Percentiles rank a stretch among this genome's conserved stretches.
These are phyloP conservation scores for Rhyzopertha dominica DNA, from an alignment of 1,140 invertebrate genomes.

Conservation along the genomic window DNA sequence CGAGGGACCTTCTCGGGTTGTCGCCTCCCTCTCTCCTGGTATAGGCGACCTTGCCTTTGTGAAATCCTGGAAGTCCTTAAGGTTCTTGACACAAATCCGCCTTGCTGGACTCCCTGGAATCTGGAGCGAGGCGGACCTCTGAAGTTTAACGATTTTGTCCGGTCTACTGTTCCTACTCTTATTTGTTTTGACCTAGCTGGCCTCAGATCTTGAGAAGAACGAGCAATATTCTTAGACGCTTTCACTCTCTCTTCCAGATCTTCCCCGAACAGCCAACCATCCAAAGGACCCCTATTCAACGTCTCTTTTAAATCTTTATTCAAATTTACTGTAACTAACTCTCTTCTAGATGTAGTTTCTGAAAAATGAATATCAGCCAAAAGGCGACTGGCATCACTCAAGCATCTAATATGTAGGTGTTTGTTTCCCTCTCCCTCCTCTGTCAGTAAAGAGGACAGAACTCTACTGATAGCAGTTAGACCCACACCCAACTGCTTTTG, in stretches of 20 bases:
- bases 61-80: background rate
- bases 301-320: slow-evolving; percentile 10
- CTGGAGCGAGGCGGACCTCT: slow-evolving; percentile 3
- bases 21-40: background rate
- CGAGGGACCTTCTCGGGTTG: background rate
- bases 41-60: background rate
- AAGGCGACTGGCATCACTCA: slow-evolving; percentile 11
- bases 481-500: slow-evolving; percentile 3
- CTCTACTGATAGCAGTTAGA: slow-evolving; percentile 5
- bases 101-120: background rate
- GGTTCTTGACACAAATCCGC: background rate
- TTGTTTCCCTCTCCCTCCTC: slow-evolving; percentile 1
- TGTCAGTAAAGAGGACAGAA: slow-evolving; percentile 4
- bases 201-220: slow-evolving; percentile 4
- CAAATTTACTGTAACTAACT: slow-evolving; percentile 13
- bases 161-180: too few relatives aligned
- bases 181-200: background rate
- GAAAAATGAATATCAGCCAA: slow-evolving; percentile 10
- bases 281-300: background rate
- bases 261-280: slow-evolving; percentile 14
- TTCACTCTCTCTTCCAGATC: slow-evolving; percentile 13
- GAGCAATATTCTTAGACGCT: slow-evolving; percentile 7
- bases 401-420: background rate
- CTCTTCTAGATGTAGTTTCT: slow-evolving; percentile 3
- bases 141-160: slow-evolving; percentile 5